Conservation (phyloP, 2,113 vertebrate species). For the Atractosteus spatula region DNA sequence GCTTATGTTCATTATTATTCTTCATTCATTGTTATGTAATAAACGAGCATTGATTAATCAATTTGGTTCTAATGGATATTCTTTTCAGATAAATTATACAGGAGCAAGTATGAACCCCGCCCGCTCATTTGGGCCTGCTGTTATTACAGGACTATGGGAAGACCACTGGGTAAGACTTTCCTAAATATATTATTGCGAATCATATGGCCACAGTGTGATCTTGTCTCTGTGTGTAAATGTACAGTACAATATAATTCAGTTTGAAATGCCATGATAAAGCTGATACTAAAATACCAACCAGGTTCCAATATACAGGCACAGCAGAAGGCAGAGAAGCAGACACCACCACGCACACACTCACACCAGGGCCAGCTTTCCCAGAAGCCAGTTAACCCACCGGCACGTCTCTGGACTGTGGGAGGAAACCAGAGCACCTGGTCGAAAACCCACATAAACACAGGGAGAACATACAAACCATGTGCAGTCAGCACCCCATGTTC, state of each 20-base stretch:
- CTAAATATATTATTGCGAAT: background rate
- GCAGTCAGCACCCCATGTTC: no score
- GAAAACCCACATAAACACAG: no score
- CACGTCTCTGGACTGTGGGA: no score
- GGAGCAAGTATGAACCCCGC: conserved; percentile 96
- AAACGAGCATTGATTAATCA: background rate
- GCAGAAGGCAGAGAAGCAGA: no score
- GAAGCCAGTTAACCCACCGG: no score
- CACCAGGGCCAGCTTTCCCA: no score
- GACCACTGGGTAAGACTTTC: conserved; percentile 85
- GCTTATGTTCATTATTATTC: background rate
- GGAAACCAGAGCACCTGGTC: no score
- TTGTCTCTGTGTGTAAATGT: conserved; percentile 1
- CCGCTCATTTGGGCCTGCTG: conserved; percentile 86
- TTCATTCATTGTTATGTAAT: background rate
- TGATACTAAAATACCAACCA: no score
- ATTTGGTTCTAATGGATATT: conserved; percentile 19
- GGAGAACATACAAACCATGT: no score
- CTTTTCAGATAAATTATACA: conserved; percentile 82
- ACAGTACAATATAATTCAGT: background rate
- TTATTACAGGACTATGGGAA: conserved; percentile 83
- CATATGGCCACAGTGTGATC: background rate
- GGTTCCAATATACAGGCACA: no score
- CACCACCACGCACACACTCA: no score
- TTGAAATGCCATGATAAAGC: background rate